phyloP scores from a whole-genome alignment of 2,797 vertebrate species.

The Pangasius sanitwongsei region DNA sequence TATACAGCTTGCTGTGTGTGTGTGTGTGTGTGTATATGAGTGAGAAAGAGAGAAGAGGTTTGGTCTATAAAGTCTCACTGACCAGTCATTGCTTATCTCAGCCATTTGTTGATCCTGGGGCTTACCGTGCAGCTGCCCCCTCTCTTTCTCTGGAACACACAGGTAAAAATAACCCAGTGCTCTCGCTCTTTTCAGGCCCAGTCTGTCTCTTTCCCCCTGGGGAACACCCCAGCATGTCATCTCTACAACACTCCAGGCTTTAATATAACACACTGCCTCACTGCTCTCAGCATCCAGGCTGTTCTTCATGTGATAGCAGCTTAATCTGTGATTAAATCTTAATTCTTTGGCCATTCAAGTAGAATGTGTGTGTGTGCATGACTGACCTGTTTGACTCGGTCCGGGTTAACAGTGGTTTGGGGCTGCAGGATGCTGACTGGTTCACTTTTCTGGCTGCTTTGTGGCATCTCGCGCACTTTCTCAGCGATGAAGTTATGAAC shows the following conservation, averaged over 20 bases:
- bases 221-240: constrained; percentile 55
- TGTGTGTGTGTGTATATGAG: not conserved
- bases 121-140: constrained; percentile 80
- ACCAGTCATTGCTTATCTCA: constrained; percentile 73
- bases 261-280: constrained; percentile 2
- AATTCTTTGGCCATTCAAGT: not conserved
- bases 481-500: constrained; percentile 99
- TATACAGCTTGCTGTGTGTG: not conserved
- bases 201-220: constrained; percentile 65
- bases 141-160: constrained; percentile 73
- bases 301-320: not conserved
- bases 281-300: not conserved
- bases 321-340: not conserved
- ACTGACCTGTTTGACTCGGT: constrained; percentile 96
- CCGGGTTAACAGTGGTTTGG: constrained; percentile 98
- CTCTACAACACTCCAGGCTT: constrained; percentile 8
- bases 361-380: not conserved
- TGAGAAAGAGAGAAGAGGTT: not conserved
- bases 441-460: constrained; percentile 97
- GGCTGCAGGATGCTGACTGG: constrained; percentile 99
- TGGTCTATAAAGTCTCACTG: constrained; percentile 44
- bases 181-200: constrained; percentile 76
- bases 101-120: constrained; percentile 80
- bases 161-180: constrained; percentile 79
- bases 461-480: constrained; percentile 99